Base-by-base conservation (phyloP, 2,888 invertebrate species). In the Embidobia sp. region DNA sequence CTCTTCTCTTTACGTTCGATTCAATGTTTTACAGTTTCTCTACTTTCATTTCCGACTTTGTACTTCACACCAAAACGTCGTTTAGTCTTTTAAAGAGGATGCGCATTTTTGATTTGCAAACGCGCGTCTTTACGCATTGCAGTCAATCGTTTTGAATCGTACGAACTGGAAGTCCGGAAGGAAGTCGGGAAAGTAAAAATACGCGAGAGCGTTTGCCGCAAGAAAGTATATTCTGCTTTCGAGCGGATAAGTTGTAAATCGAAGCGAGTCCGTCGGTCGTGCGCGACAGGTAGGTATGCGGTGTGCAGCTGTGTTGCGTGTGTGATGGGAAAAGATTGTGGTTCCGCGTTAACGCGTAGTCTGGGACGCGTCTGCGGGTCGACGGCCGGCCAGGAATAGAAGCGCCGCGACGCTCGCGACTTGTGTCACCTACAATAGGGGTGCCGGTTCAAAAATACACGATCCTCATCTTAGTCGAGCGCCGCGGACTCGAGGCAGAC, bases 291-390 rank as follows among this genome's bases (percentile, higher is more conserved):
- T 78, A 76, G 76, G 69, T 76, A 67, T 63, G 72, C 67, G 40
- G 55, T 10, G 37, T 19, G 66, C 40, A 44, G 26, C 53, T 72
- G 67, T 61, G 72, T 67, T 75, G 72, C 55, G 67, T 69, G 61
- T 53, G 67, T 57, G 61, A 74, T 70, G 59, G 78, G 70, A 57
- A 70, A 63, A 73, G 78, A 78, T 77, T 73, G 67, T 61, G 66
- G 75, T 78, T 79, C 79, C 73, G 79, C 77, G 78, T 84, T 85
- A 83, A 82, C 81, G 74, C 81, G 80, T 83, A 86, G 88, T 88
- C 88, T 88, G 87, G 86, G 85, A 85, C 84, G 82, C 83, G 88
- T 89, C 88, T 88, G 82, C 87, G 86, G 88, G 88, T 89, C 88
- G 89, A 88, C 85, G 88, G 82, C 88, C 88, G 85, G 81, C 84